A percentile compares a stretch with the other conserved stretches of the same genome.
phyloP scores from a whole-genome alignment of 2,113 vertebrate genomes.

The Petromus typicus region DNA sequence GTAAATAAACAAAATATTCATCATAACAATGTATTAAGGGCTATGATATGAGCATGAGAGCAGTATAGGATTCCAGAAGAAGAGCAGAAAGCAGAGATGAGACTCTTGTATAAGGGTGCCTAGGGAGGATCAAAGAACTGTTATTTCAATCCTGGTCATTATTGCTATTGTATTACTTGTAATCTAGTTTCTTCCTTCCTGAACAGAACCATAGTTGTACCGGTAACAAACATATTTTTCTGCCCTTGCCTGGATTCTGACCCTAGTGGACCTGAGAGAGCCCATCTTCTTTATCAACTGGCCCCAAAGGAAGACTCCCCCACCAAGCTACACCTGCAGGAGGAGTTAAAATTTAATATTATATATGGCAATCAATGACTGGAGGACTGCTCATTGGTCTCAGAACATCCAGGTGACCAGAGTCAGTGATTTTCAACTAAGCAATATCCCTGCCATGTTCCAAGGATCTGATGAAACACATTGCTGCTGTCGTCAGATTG shows the following conservation, averaged over 20 bases:
- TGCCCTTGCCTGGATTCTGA: not conserved
- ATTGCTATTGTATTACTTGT: not conserved
- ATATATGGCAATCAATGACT: not conserved
- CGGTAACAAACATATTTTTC: not conserved
- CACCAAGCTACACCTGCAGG: not conserved
- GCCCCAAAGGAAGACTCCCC: not conserved
- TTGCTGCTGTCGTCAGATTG: not conserved
- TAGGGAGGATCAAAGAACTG: not conserved
- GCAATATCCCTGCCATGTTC: not conserved
- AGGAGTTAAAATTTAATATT: conserved; percentile 3
- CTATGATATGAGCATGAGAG: not conserved
- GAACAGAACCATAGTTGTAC: not conserved
- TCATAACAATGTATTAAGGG: not conserved
- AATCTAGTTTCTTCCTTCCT: conserved; percentile 1
- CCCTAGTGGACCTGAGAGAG: not conserved
- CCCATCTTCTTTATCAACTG: not conserved
- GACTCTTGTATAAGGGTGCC: not conserved
- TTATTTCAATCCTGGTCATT: not conserved
- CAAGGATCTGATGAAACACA: conserved; percentile 46
- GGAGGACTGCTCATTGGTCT: not conserved
- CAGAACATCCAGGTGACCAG: not conserved
- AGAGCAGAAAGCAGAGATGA: not conserved
- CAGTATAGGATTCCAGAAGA: not conserved
- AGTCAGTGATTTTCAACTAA: not conserved
- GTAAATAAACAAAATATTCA: not conserved